Conservation (phyloP, 2,113 vertebrate species). For the human region DNA sequence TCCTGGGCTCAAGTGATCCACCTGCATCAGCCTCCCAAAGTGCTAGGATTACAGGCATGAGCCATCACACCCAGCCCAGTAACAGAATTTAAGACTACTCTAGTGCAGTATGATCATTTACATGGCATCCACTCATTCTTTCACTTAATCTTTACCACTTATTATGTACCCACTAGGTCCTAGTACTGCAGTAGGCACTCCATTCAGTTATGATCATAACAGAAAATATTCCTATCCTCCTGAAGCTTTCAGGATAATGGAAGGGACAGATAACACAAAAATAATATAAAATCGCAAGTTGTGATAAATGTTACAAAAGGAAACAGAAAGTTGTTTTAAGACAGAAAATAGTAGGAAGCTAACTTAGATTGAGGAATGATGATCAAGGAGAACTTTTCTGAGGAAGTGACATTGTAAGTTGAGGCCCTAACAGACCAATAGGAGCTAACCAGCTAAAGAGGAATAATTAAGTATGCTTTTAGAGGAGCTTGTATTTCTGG, state of each 20-base stretch:
- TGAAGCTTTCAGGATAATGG: neutral
- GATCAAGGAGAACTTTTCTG: neutral
- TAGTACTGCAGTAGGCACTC: neutral
- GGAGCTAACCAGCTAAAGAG: neutral
- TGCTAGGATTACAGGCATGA: too few species aligned
- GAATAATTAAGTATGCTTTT: neutral
- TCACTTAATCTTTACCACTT: neutral
- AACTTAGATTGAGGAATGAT: neutral
- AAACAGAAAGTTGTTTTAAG: neutral
- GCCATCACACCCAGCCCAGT: too few species aligned
- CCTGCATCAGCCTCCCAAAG: too few species aligned
- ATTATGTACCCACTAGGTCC: neutral
- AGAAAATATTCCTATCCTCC: neutral
- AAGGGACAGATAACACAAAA: neutral
- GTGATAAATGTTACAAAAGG: neutral
- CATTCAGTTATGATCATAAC: neutral
- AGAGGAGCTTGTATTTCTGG: neutral
- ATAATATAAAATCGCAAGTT: neutral
- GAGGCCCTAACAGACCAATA: neutral
- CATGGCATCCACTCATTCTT: neutral
- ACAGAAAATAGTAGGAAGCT: neutral
- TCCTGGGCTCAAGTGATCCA: too few species aligned
- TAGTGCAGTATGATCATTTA: neutral
- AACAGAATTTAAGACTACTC: neutral
- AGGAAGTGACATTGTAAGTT: neutral